Base-by-base conservation (phyloP, 1,140 invertebrate species). In the Argopecten irradians region DNA sequence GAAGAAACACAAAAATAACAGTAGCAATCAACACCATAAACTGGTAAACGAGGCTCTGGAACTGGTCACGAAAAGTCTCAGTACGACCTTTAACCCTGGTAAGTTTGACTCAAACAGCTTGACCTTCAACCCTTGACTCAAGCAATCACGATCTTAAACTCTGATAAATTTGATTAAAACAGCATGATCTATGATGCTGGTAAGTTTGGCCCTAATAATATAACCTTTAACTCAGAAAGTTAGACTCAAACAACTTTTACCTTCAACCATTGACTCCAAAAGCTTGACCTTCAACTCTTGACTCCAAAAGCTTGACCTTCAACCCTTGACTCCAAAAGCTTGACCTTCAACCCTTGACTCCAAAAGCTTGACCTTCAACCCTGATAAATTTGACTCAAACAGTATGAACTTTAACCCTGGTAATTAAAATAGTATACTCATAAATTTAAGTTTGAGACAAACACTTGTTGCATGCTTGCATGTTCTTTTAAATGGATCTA, bases 71-170 rank as follows among this genome's bases (percentile, higher is more conserved):
- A 36, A 84, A 1, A 84, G 82, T 46, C 41, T 87, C 32, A 41
- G 46, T 46, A 55, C 34, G 43, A 87, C 86, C 28, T 34, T 87
- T 0, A 87, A 87, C 36, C 86, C 86, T 46, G 86, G 86, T 87
- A 84, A 39, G n/a, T 71, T 11, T 11, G 43, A 19, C 43, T 19
- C 22, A 2, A 46, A 46, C 14, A 11, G 16, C 22, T 11, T 55
- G 43, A 55, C 43, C 43, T 55, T 55, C 3, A 11, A 8, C 16
- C 43, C 43, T 55, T 55, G 3, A 11, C 7, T 19, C 43, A 11
- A 22, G 43, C 22, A 55, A 22, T 55, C 14, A 55, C 3, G 43
- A 8, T 22, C 43, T n/a, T n/a, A 55, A 55, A 19, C 43, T 19
- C 16, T 19, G 43, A 22, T 55, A 8, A 55, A 3, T 11, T 22